Evolutionary conservation across 2,888 invertebrate genomes (phyloP), one percentile per base, ranked within the genome.

Genomic region (Dicranocentrus wangi): DNA sequence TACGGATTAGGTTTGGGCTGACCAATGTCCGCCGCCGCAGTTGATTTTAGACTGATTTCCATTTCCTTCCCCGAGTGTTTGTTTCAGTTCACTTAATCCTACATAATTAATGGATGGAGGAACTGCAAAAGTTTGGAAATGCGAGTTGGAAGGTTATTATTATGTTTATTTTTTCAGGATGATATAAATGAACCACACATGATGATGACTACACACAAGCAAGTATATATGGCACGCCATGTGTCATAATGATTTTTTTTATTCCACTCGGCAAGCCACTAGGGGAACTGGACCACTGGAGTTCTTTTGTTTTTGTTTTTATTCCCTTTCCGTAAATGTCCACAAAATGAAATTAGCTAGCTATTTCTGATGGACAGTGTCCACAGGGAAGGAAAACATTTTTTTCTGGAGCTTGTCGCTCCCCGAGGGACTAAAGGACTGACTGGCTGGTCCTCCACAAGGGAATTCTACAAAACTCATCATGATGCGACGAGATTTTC

Each of bases 231-330:
- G n/a, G n/a, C n/a, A n/a, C n/a, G n/a, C n/a, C n/a, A n/a, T n/a
- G n/a, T n/a, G n/a, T n/a, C n/a, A n/a, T n/a, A n/a, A n/a, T n/a
- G n/a, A n/a, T n/a, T n/a, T n/a, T n/a, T n/a, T n/a, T n/a, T n/a
- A n/a, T n/a, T n/a, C n/a, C n/a, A n/a, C n/a, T n/a, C n/a, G n/a
- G n/a, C n/a, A n/a, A n/a, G n/a, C n/a, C n/a, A n/a, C n/a, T n/a
- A n/a, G n/a, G n/a, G n/a, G n/a, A n/a, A n/a, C n/a, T n/a, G n/a
- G n/a, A 27, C 61, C 28, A 47, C 72, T 21, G 23, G 23, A 21
- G 43, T 47, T 60, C 71, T 28, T 72, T 72, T 61, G 71, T 71
- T 72, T 72, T 71, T 60, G 42, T 60, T 28, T 72, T 72, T 61
- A 60, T 71, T 72, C 63, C 60, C 42, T 17, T 51, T n/a, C 8